Base-by-base conservation (phyloP, 2,888 invertebrate species). In the Platycnemis pennipes region DNA sequence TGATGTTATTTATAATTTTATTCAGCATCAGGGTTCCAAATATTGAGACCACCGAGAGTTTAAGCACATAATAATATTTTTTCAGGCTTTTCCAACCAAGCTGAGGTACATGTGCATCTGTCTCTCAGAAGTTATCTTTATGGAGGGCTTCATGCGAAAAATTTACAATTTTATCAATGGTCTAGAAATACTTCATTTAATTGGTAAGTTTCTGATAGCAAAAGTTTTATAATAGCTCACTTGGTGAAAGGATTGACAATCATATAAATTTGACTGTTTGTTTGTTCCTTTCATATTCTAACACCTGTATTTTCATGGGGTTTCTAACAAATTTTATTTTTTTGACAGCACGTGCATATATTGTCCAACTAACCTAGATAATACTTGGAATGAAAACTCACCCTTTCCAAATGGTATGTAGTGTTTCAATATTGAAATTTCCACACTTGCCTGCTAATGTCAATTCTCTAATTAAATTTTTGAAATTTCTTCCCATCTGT, bases 151-250 rank as follows among this genome's bases (percentile, higher is more conserved):
- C 96, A 99, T 99, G 99, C 97, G 99, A 95, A 99, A 99, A 97
- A 99, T 99, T 95, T 99, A 99, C 97, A 99, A 99, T 96, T 99
- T 99, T 96, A 99, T 99, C 96, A 99, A 99, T 95, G 99, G 99
- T 7, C 97, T 99, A 94, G 99, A 99, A 97, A 98, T 99, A 94
- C 97, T 99, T 94, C 99, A 99, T 97, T 97, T 99, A 94, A 99
- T 99, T 96, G 99, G 99, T 98, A 95, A 95, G 95, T 94, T 26
- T 85, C 42, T 77, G 0, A 77, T 37, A 16, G 11, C 13, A 8
- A 49, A 49, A 63, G 63, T 26, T 8, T 22, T 63, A 63, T 8
- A 2, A 37, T 37, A 77, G 16, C 37, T 37, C 13, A 0, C 31
- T 37, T 37, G 31, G 31, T 11, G 13, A 37, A 31, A 7, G 13